Conservation (phyloP, 2,888 invertebrate genomes). For the Cylloceria caligata region DNA sequence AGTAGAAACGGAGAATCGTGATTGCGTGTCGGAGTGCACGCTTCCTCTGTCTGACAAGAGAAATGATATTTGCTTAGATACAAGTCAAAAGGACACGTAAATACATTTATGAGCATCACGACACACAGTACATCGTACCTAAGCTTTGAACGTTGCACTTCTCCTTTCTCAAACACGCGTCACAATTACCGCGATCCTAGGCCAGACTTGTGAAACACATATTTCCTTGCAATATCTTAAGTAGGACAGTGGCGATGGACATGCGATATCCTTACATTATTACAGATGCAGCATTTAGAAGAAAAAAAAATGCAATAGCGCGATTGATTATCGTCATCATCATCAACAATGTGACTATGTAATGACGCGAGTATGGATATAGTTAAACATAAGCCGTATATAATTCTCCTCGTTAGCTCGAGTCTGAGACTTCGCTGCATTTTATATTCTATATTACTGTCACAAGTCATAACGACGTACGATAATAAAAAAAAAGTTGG, state of each 20-base stretch:
- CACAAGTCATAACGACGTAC: background rate
- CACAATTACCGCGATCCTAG: slow-evolving; percentile 27
- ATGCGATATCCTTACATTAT: slow-evolving; percentile 43
- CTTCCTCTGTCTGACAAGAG: slow-evolving; percentile 16
- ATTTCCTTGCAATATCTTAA: slow-evolving; percentile 11
- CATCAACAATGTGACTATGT: slow-evolving; percentile 28
- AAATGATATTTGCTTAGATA: slow-evolving; percentile 12
- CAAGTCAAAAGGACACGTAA: slow-evolving; percentile 19
- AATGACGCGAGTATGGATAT: slow-evolving; percentile 15
- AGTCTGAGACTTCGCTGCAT: background rate
- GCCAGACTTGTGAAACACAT: slow-evolving; percentile 32
- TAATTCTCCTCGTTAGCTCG: background rate
- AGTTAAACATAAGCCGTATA: background rate
- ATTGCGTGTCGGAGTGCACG: slow-evolving; percentile 14
- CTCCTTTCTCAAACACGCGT: slow-evolving; percentile 6
- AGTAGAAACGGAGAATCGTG: slow-evolving; percentile 20
- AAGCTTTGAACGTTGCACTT: slow-evolving; percentile 15
- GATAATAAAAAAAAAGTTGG: background rate
- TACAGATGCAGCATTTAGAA: background rate
- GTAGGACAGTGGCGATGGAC: slow-evolving; percentile 41
- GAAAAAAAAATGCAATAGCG: slow-evolving; percentile 1
- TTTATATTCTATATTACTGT: background rate
- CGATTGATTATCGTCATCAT: slow-evolving; percentile 21
- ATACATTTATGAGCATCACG: background rate
- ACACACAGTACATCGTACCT: background rate